A percentile compares a stretch with the other conserved stretches of the same genome.
Conservation (phyloP, 2,797 vertebrate genomes). For the Picus viridis region DNA sequence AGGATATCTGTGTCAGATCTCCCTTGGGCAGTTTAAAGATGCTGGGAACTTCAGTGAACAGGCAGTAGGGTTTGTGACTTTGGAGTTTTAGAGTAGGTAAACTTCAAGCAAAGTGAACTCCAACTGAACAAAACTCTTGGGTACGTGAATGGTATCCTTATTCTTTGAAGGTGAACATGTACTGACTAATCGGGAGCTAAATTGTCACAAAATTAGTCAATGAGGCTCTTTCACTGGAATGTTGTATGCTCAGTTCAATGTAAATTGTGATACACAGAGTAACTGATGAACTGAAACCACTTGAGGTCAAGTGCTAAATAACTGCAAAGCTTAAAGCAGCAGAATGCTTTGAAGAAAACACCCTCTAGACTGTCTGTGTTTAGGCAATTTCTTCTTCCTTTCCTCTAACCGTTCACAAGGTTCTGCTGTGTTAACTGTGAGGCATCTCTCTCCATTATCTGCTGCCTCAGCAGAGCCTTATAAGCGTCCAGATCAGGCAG, state of each 20-base stretch:
- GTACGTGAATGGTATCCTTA: background rate
- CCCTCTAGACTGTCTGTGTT: background rate
- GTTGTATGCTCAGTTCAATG: background rate
- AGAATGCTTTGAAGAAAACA: background rate
- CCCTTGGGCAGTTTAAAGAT: background rate
- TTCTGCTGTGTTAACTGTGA: background rate
- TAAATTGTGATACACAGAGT: background rate
- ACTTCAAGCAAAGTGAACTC: background rate
- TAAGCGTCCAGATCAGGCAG: background rate
- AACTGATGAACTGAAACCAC: background rate
- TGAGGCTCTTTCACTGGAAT: slow-evolving; percentile 10
- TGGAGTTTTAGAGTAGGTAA: background rate
- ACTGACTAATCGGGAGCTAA: background rate
- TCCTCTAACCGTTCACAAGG: background rate
- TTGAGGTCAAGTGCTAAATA: background rate
- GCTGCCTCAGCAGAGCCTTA: background rate
- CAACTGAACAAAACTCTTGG: background rate
- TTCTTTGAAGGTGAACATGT: background rate
- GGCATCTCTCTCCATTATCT: background rate
- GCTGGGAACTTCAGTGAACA: background rate
- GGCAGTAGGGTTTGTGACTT: background rate
- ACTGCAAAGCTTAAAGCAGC: background rate
- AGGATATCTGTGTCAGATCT: background rate
- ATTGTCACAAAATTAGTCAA: background rate
- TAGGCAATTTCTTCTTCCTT: background rate